phyloP scores from a whole-genome alignment of 2,797 vertebrate species.

The Sebastes minor region DNA sequence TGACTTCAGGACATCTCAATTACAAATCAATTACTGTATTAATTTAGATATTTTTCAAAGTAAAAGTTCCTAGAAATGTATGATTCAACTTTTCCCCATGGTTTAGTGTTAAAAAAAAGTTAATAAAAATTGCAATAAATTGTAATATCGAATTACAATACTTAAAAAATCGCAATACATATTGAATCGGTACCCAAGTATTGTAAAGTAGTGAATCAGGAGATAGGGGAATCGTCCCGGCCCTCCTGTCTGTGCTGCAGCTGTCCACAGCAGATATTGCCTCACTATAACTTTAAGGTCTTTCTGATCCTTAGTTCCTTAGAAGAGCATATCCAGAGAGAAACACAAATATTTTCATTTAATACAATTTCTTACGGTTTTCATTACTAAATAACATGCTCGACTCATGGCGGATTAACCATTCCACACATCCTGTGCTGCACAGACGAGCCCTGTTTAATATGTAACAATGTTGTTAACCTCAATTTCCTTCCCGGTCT shows the following conservation, averaged over 20 bases:
- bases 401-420: slow-evolving; percentile 33
- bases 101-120: no score
- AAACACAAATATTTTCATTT: neutral
- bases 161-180: no score
- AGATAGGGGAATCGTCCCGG: no score
- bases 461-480: slow-evolving; percentile 84
- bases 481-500: slow-evolving; percentile 84
- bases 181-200: no score
- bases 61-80: no score
- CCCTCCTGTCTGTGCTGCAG: neutral
- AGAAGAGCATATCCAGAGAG: neutral
- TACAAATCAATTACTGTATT: no score
- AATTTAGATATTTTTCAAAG: no score
- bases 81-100: no score
- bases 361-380: neutral
- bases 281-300: neutral
- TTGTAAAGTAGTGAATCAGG: no score
- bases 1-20: no score
- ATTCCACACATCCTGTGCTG: slow-evolving; percentile 31
- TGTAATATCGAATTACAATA: no score
- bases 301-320: neutral
- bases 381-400: slow-evolving; percentile 25
- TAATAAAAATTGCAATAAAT: no score
- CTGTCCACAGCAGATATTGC: neutral
- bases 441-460: slow-evolving; percentile 77